phyloP scores from a whole-genome alignment of 2,888 invertebrate genomes.

The Sthenelais limicola region DNA sequence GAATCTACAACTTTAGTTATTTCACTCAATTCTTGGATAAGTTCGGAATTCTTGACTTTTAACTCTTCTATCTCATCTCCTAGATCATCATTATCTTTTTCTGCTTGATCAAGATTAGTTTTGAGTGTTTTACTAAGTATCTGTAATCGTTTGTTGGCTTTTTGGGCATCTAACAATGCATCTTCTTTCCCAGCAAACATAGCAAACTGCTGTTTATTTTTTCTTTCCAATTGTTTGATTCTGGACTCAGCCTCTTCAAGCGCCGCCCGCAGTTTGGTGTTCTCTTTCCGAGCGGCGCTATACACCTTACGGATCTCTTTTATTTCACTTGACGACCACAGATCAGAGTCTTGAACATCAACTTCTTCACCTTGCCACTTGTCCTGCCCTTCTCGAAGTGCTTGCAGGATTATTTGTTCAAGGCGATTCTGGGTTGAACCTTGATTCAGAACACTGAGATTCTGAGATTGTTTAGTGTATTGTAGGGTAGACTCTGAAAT shows the following conservation, averaged over 20 bases:
- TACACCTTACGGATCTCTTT: slow-evolving; percentile 60
- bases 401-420: no score
- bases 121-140: slow-evolving; percentile 62
- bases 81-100: slow-evolving; percentile 59
- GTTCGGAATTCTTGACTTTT: slow-evolving; percentile 56
- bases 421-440: no score
- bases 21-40: slow-evolving; percentile 58
- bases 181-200: slow-evolving; percentile 52
- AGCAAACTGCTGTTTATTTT: slow-evolving; percentile 49
- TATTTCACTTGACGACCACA: slow-evolving; percentile 65
- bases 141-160: slow-evolving; percentile 60
- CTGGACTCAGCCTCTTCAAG: slow-evolving; percentile 55
- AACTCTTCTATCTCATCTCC: slow-evolving; percentile 62
- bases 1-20: slow-evolving; percentile 56
- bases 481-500: no score
- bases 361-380: no score
- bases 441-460: no score
- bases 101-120: slow-evolving; percentile 56
- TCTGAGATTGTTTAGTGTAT: no score
- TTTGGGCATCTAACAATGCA: slow-evolving; percentile 56
- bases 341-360: slow-evolving; percentile 57
- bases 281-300: slow-evolving; percentile 61
- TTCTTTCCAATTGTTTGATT: slow-evolving; percentile 54
- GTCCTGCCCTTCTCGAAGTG: no score
- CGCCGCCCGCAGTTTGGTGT: slow-evolving; percentile 57